Evolutionary conservation across 2,888 invertebrate species (phyloP), one percentile per base, ranked within the genome.

Genomic region (Hoplodrina ambigua): DNA sequence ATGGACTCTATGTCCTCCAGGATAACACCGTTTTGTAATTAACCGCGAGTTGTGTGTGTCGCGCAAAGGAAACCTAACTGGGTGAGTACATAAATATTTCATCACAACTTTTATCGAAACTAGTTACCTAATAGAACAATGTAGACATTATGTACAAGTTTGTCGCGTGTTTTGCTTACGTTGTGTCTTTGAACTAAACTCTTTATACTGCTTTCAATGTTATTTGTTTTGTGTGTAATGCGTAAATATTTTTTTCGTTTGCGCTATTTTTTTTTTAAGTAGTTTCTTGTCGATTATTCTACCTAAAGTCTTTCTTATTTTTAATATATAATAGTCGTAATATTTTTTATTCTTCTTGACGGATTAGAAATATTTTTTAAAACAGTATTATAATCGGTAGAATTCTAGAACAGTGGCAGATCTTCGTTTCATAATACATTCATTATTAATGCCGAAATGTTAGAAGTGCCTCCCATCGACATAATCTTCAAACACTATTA

Each of bases 1-100:
- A 94, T 95, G 94, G 88, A 94, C 95, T 88, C 90, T 94, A 94
- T 87, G 84, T 79, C 89, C 87, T 86, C 82, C 77, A 88, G 88
- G 88, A 92, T 94, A 95, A 89, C 91, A 86, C 85, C 87, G 91
- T 86, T 91, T 91, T 90, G 88, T 93, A 94, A 94, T 94, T 94
- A 92, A 86, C 88, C 82, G 79, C 86, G 83, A 87, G 84, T 82
- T 84, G 75, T 77, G 84, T 89, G 88, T 90, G 90, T 87, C 87
- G 85, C 89, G 89, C 88, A 87, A 85, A 85, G 85, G 85, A 86
- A 88, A 84, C 85, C 87, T 87, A 87, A 86, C 75, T 85, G 81
- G 88, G 93, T 93, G 86, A 91, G 92, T 89, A 86, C 82, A 85
- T 86, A 88, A 85, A 87, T 88, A 89, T 87, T 86, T 86, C 58